Conservation (phyloP, 2,113 vertebrate species). For the Hiodon alosoides region DNA sequence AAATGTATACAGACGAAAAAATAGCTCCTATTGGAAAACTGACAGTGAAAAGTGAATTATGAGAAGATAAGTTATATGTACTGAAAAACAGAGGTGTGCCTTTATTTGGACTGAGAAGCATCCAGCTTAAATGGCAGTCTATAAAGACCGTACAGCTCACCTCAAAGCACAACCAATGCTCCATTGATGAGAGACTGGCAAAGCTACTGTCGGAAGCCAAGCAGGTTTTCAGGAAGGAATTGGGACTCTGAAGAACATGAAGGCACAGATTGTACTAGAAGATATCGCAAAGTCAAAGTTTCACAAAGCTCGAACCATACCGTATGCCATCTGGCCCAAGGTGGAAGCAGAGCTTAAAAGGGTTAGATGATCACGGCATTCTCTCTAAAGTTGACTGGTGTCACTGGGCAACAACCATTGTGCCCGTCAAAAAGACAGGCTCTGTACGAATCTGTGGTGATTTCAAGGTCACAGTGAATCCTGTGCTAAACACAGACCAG, state of each 20-base stretch:
- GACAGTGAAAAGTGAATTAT: too few relatives aligned
- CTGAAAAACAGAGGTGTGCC: too few relatives aligned
- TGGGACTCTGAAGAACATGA: not conserved
- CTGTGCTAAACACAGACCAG: slow-evolving; percentile 25
- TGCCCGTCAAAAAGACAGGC: not conserved
- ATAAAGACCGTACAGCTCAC: too few relatives aligned
- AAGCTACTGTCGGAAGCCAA: too few relatives aligned
- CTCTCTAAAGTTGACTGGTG: slow-evolving; percentile 10
- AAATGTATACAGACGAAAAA: too few relatives aligned
- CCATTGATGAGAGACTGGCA: too few relatives aligned
- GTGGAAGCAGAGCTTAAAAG: slow-evolving; percentile 1
- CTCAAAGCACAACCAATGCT: too few relatives aligned
- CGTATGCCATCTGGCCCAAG: not conserved
- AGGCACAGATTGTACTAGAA: not conserved
- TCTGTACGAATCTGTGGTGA: slow-evolving; percentile 16
- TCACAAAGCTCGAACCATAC: not conserved
- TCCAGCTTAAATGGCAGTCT: too few relatives aligned
- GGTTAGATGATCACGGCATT: not conserved
- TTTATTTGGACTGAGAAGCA: too few relatives aligned
- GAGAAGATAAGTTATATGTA: too few relatives aligned
- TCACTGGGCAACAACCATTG: slow-evolving; percentile 9
- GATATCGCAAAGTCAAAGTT: not conserved
- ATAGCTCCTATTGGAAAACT: too few relatives aligned
- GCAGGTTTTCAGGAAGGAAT: too few relatives aligned
- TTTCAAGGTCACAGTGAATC: slow-evolving; percentile 29